phyloP scores from a whole-genome alignment of 2,113 vertebrate species.

The Poeciliopsis turrubarensis region DNA sequence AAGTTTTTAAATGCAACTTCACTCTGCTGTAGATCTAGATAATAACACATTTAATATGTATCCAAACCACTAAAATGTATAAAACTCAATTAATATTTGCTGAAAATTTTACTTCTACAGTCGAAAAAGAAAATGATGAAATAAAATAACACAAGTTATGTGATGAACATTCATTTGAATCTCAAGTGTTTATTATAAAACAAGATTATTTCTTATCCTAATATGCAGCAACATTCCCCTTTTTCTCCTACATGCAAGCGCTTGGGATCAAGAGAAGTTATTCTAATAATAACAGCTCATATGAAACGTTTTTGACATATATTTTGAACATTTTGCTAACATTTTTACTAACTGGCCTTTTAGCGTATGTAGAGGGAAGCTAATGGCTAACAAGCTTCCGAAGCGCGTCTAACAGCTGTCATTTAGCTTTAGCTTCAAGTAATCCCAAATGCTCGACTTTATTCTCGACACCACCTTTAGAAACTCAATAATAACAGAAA shows the following conservation, averaged over 20 bases:
- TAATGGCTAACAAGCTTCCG: constrained; percentile 33
- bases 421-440: constrained; percentile 24
- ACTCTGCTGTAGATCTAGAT: too few relatives aligned
- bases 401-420: constrained; percentile 44
- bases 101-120: too few relatives aligned
- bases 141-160: too few relatives aligned
- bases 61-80: too few relatives aligned
- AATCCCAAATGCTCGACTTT: neutral
- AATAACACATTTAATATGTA: too few relatives aligned
- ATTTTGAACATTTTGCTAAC: neutral
- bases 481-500: neutral
- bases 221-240: neutral
- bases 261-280: neutral
- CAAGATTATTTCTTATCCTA: too few relatives aligned
- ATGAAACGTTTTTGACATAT: neutral
- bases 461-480: neutral
- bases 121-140: too few relatives aligned
- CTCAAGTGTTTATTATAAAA: too few relatives aligned
- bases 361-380: constrained; percentile 25
- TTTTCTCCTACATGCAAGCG: neutral
- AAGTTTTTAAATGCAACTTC: too few relatives aligned
- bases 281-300: neutral
- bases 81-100: too few relatives aligned
- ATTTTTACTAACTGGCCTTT: neutral
- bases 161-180: too few relatives aligned